Percentiles rank a stretch among this genome's conserved stretches.
These are phyloP conservation scores for Alca torda DNA, from an alignment of 2,797 vertebrate species.

Conservation along the genomic window DNA sequence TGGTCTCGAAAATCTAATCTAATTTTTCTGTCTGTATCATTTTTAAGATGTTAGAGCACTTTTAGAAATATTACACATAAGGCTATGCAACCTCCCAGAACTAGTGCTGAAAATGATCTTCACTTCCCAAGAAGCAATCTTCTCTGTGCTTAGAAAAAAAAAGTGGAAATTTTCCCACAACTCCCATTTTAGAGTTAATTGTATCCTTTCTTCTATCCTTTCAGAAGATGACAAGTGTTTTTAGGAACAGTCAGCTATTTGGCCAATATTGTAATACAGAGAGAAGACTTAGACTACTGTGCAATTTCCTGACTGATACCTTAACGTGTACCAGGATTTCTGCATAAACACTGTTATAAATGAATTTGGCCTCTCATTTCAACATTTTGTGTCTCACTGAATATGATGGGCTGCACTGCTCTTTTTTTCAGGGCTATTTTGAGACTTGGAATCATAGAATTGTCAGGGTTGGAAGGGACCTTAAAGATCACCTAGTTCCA, in stretches of 20 bases:
- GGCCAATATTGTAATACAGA: not conserved
- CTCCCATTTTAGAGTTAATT: not conserved
- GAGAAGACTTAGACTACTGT: not conserved
- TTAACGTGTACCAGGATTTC: not conserved
- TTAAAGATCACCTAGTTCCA: no score
- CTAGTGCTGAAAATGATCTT: not conserved
- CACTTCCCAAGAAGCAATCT: not conserved
- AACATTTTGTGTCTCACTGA: not conserved
- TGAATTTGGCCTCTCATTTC: not conserved
- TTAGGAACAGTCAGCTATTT: not conserved
- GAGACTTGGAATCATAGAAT: no score
- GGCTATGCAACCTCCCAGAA: not conserved
- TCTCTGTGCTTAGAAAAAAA: not conserved
- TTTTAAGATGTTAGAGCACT: not conserved
- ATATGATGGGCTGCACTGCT: not conserved
- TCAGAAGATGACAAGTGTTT: not conserved
- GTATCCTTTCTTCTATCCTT: not conserved
- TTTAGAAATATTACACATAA: not conserved
- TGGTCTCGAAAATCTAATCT: not conserved
- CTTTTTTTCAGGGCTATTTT: not conserved
- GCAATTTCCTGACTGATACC: not conserved
- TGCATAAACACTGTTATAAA: not conserved
- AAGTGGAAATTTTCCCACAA: not conserved
- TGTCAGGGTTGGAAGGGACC: no score
- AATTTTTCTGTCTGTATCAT: not conserved